phyloP scores from a whole-genome alignment of 2,888 invertebrate genomes.

The Lordiphosa fenestrarum region DNA sequence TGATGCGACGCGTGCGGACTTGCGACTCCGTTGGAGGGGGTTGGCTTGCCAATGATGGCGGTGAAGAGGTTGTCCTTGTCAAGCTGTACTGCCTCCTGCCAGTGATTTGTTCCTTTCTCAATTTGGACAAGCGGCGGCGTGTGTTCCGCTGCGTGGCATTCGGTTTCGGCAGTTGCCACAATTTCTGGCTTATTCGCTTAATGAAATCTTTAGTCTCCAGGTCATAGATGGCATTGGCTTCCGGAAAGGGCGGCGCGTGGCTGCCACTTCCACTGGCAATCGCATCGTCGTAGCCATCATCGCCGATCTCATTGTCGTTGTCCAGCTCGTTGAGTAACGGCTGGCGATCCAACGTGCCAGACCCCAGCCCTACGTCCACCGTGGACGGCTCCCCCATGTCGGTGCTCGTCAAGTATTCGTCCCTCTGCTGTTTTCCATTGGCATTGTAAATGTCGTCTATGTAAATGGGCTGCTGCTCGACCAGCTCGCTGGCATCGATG shows the following conservation, averaged over 20 bases:
- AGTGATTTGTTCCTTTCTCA: neutral
- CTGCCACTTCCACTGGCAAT: constrained; percentile 52
- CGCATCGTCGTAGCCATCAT: constrained; percentile 25
- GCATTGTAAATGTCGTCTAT: constrained; percentile 59
- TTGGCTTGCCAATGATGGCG: neutral
- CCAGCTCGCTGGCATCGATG: neutral
- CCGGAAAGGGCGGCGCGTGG: constrained; percentile 27
- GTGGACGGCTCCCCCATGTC: neutral
- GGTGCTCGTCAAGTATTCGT: neutral
- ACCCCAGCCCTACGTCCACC: neutral
- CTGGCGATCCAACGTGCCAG: neutral
- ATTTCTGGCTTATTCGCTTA: constrained; percentile 26
- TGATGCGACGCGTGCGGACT: constrained; percentile 64
- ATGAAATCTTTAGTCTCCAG: constrained; percentile 22
- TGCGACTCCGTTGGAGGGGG: constrained; percentile 27
- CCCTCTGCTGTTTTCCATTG: constrained; percentile 2
- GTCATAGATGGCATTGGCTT: constrained; percentile 6
- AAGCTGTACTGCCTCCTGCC: neutral
- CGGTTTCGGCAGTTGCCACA: constrained; percentile 12
- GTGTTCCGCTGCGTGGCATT: too few species aligned
- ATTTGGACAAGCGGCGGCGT: neutral
- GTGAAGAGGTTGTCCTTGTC: neutral
- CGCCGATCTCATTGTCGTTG: neutral
- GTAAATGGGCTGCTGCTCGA: constrained; percentile 40
- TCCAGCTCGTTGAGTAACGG: neutral